These are phyloP conservation scores for Trachymyrmex septentrionalis DNA, from an alignment of 1,140 invertebrate species.

Conservation along the genomic window DNA sequence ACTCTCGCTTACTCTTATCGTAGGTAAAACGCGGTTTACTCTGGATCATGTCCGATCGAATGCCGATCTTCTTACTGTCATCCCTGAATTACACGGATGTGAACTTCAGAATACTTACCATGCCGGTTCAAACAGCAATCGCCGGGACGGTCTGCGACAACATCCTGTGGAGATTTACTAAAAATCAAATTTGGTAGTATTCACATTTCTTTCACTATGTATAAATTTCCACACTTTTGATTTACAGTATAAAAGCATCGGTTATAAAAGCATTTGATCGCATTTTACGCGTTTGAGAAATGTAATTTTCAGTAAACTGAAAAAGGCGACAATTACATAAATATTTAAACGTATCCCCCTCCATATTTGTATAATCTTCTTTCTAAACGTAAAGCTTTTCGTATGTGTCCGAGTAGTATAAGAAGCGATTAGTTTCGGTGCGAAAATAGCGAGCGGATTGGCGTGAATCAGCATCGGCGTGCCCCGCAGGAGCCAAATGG, in stretches of 20 bases:
- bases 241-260: not conserved
- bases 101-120: conserved; percentile 92
- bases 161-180: conserved; percentile 75
- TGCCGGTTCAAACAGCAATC: conserved; percentile 89
- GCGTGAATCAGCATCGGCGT: conserved; percentile 79
- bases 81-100: conserved; percentile 91
- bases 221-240: not conserved
- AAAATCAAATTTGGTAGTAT: conserved; percentile 78
- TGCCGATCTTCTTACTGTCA: conserved; percentile 92
- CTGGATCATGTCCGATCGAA: conserved; percentile 93
- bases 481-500: conserved; percentile 81
- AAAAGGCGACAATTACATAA: not conserved
- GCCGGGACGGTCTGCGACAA: conserved; percentile 91
- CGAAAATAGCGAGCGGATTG: conserved; percentile 81
- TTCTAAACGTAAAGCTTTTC: not conserved
- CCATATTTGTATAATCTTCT: not conserved
- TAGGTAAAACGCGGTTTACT: conserved; percentile 82
- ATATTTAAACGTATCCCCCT: not conserved
- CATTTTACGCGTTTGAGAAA: not conserved
- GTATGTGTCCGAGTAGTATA: not conserved
- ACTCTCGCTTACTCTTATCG: not conserved
- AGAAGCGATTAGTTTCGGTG: conserved; percentile 49
- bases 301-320: conserved; percentile 6
- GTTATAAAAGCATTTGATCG: not conserved
- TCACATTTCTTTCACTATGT: conserved; percentile 33